phyloP scores from a whole-genome alignment of 2,113 vertebrate species.

The Mystacornis crossleyi region DNA sequence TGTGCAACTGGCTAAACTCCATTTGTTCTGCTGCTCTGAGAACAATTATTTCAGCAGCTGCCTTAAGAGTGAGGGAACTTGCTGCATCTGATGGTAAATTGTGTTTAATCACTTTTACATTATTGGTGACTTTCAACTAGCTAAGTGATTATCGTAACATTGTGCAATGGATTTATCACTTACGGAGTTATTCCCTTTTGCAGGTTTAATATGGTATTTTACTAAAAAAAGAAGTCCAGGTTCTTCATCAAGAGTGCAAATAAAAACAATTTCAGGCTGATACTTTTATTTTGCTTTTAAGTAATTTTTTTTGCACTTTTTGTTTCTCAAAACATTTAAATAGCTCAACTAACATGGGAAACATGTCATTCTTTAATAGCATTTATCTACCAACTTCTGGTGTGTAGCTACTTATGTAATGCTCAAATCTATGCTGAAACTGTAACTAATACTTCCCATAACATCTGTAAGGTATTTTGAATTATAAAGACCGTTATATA shows the following conservation, averaged over 20 bases:
- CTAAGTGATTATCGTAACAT: not conserved
- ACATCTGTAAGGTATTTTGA: not conserved
- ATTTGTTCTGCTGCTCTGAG: not conserved
- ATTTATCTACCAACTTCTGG: not conserved
- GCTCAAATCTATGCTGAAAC: not conserved
- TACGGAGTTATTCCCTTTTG: not conserved
- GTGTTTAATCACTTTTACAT: not conserved
- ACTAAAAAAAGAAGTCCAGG: not conserved
- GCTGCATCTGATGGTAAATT: not conserved
- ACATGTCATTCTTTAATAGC: not conserved
- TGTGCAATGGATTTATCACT: not conserved
- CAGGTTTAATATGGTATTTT: not conserved
- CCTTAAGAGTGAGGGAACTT: not conserved
- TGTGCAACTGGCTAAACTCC: not conserved
- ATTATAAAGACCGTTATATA: not conserved
- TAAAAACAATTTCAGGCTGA: not conserved
- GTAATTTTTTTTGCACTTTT: not conserved
- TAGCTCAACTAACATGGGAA: not conserved
- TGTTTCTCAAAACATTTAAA: not conserved
- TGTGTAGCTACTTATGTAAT: not conserved
- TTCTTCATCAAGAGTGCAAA: not conserved
- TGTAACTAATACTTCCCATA: not conserved
- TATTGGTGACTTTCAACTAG: not conserved
- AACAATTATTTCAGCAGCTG: not conserved
- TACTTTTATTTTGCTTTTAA: not conserved